Conservation (phyloP, 1,140 invertebrate species). For the Cydia strobilella region DNA sequence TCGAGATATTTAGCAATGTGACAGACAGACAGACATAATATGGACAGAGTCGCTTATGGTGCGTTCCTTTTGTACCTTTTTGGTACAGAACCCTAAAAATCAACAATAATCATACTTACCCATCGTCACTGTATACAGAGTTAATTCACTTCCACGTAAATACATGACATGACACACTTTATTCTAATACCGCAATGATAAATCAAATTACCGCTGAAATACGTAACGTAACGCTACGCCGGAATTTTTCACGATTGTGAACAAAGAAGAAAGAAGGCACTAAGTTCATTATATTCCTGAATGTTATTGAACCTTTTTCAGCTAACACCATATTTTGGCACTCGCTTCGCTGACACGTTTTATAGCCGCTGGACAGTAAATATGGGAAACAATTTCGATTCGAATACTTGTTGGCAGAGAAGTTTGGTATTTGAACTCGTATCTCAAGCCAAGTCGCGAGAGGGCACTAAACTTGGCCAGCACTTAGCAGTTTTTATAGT, state of each 20-base stretch:
- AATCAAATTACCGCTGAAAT: neutral
- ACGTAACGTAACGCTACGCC: too few species aligned
- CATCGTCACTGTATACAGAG: neutral
- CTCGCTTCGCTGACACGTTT: neutral
- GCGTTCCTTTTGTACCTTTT: too few species aligned
- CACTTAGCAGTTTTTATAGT: conserved; percentile 12
- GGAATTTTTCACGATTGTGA: too few species aligned
- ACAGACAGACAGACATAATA: too few species aligned
- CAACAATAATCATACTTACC: too few species aligned
- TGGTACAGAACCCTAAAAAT: too few species aligned
- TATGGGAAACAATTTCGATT: conserved; percentile 20
- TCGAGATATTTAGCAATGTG: too few species aligned
- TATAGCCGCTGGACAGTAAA: conserved; percentile 14
- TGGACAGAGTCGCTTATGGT: too few species aligned
- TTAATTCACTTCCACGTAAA: too few species aligned
- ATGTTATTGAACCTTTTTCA: neutral
- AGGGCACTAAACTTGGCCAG: conserved; percentile 2
- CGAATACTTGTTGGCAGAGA: conserved; percentile 1
- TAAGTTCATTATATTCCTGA: neutral
- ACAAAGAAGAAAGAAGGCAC: neutral
- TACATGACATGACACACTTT: neutral
- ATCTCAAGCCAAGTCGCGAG: neutral
- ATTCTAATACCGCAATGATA: neutral
- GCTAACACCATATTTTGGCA: neutral
- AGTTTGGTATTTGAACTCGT: conserved; percentile 11